phyloP scores from a whole-genome alignment of 2,888 invertebrate genomes.

The Tinea trinotella region DNA sequence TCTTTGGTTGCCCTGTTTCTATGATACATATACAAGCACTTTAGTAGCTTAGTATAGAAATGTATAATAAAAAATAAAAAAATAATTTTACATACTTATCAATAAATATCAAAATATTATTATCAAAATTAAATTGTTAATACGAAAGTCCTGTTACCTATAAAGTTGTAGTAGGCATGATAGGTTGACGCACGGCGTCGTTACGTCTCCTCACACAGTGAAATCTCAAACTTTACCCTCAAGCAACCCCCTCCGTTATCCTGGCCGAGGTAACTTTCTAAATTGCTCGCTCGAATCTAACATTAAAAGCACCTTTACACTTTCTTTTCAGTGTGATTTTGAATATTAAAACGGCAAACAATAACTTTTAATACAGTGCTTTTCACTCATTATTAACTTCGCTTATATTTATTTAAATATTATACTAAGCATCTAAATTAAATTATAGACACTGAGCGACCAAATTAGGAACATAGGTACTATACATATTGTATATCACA shows the following conservation, averaged over 20 bases:
- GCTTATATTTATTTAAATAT: no score
- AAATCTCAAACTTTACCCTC: conserved; percentile 9
- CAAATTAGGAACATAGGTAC: no score
- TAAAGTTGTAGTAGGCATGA: neutral
- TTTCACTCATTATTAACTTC: neutral
- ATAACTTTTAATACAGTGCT: neutral
- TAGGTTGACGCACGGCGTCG: conserved; percentile 15
- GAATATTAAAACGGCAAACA: neutral
- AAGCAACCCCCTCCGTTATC: neutral
- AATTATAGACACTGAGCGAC: no score
- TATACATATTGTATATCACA: no score
- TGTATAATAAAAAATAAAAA: no score
- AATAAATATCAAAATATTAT: no score
- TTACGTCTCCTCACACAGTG: neutral
- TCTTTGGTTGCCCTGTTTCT: no score
- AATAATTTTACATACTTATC: no score
- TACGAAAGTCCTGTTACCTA: neutral
- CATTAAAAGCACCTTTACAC: conserved; percentile 13
- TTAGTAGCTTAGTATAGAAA: no score
- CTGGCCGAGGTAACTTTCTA: conserved; percentile 2
- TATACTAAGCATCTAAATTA: no score
- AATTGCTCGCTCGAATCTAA: conserved; percentile 13
- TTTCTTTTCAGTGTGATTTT: neutral
- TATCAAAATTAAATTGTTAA: no score
- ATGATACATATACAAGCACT: no score